Conservation (phyloP, 2,888 invertebrate species). For the Eristalis pertinax region DNA sequence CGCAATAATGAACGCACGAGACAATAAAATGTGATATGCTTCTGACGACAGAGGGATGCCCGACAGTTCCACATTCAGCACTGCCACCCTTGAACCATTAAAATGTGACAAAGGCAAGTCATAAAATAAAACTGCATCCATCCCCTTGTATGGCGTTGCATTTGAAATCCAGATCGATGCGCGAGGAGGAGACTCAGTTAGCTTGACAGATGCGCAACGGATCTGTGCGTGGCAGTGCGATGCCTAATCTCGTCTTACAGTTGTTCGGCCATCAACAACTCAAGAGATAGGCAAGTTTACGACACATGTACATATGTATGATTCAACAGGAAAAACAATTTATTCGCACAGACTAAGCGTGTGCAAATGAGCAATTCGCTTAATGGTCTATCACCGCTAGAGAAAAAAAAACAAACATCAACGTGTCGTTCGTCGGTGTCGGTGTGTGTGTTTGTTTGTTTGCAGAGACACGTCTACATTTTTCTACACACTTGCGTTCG, state of each 20-base stretch:
- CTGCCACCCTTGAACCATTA: constrained; percentile 10
- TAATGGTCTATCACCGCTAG: constrained; percentile 30
- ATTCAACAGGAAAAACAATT: constrained; percentile 49
- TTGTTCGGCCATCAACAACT: constrained; percentile 27
- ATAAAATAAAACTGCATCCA: neutral
- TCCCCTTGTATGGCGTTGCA: neutral
- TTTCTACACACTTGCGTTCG: neutral
- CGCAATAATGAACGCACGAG: constrained; percentile 1
- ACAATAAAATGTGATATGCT: constrained; percentile 19
- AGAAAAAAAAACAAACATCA: neutral
- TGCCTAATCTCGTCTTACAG: neutral
- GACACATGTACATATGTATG: neutral
- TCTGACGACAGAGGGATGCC: neutral
- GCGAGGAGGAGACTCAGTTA: neutral
- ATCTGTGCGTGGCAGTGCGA: neutral
- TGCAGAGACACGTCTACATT: neutral
- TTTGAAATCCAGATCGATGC: constrained; percentile 25
- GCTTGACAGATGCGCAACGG: constrained; percentile 21
- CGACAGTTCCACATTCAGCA: neutral
- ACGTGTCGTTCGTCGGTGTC: neutral
- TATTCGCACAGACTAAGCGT: constrained; percentile 27
- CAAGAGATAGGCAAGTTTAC: constrained; percentile 33
- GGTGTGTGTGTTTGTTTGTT: neutral
- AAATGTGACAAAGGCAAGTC: neutral
- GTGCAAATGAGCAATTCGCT: constrained; percentile 45